Evolutionary conservation across 2,888 invertebrate genomes (phyloP), one percentile per base, ranked within the genome.

Genomic region (Stictocephala bisonia): DNA sequence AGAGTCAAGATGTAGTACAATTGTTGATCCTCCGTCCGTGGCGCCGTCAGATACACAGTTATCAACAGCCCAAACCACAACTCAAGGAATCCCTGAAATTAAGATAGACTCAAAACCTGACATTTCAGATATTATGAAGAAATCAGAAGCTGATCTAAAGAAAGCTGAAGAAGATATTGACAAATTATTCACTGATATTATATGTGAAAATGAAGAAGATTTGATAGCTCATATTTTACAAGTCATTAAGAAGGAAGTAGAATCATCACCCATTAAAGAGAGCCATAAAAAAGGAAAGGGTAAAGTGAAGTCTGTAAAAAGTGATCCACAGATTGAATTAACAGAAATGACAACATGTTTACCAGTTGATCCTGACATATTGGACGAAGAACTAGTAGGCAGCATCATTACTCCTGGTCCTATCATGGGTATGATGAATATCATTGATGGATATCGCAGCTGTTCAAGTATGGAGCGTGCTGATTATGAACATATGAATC

Each of bases 301-400:
- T 6, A 64, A 64, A 26, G 44, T n/a, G 15, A 60, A 60, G n/a
- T 40, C 60, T 6, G 13, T 20, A 15, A 64, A 64, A 26, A 13
- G 44, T 3, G 64, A 64, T 3, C 40, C 40, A 44, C 3, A 31
- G 4, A 29, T 22, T 50, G 67, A 72, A 24, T 60, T 26, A 26
- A 20, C 13, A 1, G 75, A 73, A 2, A 53, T 64, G 13, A 74
- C 66, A 0, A 70, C 76, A 6, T 78, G 77, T 56, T 51, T 78
- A n/a, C 68, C 67, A 6, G 74, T 79, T 9, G 79, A 79, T 72
- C 77, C 78, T 26, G 67, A 70, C 15, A 64, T 78, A 29, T 27
- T 79, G 3, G 74, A 73, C 20, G 75, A 77, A 22, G 58, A 60
- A 3, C 1, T 64, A 27, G 26, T 18, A 24, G 44, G 44, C 20